Base-by-base conservation (phyloP, 2,888 invertebrate genomes). In the Pristionchus exspectatus region DNA sequence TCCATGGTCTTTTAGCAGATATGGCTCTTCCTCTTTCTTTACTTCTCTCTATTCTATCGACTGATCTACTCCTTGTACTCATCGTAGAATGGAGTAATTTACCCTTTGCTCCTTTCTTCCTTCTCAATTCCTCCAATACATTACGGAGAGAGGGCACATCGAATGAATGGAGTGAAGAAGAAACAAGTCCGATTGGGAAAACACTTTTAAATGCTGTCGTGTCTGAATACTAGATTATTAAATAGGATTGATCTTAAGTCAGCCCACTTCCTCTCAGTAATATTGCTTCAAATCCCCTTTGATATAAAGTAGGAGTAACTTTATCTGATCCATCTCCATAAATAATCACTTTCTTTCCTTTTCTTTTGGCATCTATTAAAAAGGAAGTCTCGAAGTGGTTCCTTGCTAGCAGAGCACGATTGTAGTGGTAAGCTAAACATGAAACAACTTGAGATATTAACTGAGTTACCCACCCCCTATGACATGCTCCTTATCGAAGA, bases 201-300 rank as follows among this genome's bases (percentile, higher is more conserved):
- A 85, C 84, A n/a, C 10, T 12, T 24, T 85, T 85, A 59, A 85
- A 85, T 12, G 14, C 33, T 16, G 16, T n/a, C 56, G 56, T 83
- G n/a, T 83, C 83, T 83, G 54, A 54, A 50, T 9, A 77, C 24
- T 16, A 30, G 9, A n/a, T 24, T n/a, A n/a, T 12, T 18, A 69
- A n/a, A 69, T 18, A n/a, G 69, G 27, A n/a, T 21, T 18, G 7
- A 59, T 59, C 14, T 59, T 59, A 59, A n/a, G 24, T 33, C 30
- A 50, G 90, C 91, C 90, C 33, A 92, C 93, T 92, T 91, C 93
- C 93, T 89, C 83, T 91, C 69, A 93, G 81, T 3, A 91, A 63
- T 2, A 93, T 90, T 4, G 92, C 91, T 24, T 92, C 91, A 85
- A 90, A 92, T 27, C 92, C 92, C 38, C 93, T 83, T 74, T 93